Evolutionary conservation across 2,797 vertebrate species (phyloP).

Genomic region (Cynopterus sphinx): DNA sequence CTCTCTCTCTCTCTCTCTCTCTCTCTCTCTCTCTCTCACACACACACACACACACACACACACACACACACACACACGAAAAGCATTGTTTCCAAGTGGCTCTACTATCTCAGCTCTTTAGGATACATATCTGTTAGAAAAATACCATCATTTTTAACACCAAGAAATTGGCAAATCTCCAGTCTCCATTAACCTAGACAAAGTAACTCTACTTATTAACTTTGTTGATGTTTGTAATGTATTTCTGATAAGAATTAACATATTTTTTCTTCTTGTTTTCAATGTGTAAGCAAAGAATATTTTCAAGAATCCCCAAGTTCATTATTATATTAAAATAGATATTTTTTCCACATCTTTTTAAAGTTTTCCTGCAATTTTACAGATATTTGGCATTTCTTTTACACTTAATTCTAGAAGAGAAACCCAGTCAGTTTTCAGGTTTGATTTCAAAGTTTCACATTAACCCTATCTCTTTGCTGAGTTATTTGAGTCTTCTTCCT

Average conservation of each 20-base stretch:
- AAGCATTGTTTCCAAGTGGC: not conserved
- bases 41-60: not conserved
- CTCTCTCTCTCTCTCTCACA: too few species aligned
- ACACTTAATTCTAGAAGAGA: not conserved
- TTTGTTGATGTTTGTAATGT: not conserved
- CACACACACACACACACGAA: not conserved
- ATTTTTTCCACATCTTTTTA: not conserved
- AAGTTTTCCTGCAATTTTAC: not conserved
- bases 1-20: too few species aligned
- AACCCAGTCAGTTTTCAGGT: not conserved
- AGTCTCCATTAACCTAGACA: not conserved
- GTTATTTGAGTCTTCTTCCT: not conserved
- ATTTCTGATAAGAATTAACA: not conserved
- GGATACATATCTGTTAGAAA: not conserved
- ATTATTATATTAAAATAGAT: not conserved
- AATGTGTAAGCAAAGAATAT: not conserved
- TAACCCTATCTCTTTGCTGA: not conserved
- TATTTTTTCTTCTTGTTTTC: not conserved
- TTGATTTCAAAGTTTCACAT: not conserved
- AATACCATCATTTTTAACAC: not conserved
- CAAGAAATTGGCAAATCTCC: not conserved
- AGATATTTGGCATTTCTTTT: not conserved
- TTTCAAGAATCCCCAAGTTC: not conserved
- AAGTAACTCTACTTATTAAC: not conserved
- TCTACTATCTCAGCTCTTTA: not conserved